Base-by-base conservation (phyloP, 2,888 invertebrate species). In the Pollenia angustigena region DNA sequence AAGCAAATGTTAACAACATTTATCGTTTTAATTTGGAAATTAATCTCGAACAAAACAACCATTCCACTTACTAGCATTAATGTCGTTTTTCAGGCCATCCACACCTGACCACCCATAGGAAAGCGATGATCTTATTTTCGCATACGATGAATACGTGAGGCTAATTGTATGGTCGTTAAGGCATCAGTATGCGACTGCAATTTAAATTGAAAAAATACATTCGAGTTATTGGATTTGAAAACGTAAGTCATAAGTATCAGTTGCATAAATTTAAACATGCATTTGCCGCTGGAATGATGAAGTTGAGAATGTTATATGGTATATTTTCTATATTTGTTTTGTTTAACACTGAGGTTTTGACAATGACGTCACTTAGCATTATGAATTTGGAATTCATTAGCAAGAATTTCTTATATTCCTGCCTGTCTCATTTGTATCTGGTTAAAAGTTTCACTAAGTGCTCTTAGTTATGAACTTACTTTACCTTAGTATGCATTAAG, bases 121-220 rank as follows among this genome's bases (percentile, higher is more conserved):
- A 97, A 97, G 94, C 97, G 97, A 83, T 97, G 95, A 93, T 97
- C 97, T 91, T 97, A 95, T 90, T 98, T 94, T 90, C 98, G 94
- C 95, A 99, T 96, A 89, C 99, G 95, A 94, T 99, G 98, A 92
- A 99, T 98, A 91, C 99, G 95, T 23, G 98, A 97, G 8, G 99
- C 99, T 91, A 99, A 94, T 94, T 99, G 99, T 85, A 99, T 96
- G 52, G 98, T 98, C 86, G 98, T 98, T 88, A 99, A 94, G 4
- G 98, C 98, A 92, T 99, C 99, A 72, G 97, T 96, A 94, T 98
- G 98, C 91, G 97, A 97, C 92, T 97, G 96, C 81, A 87, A 85
- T 62, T 48, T 18, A 14, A 66, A 79, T 54, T 44, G 69, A 12
- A 66, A 14, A 48, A 40, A 46, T 40, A 48, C 71, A 78, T 62